Conservation (phyloP, 2,113 vertebrate species). For the Suncus etruscus region DNA sequence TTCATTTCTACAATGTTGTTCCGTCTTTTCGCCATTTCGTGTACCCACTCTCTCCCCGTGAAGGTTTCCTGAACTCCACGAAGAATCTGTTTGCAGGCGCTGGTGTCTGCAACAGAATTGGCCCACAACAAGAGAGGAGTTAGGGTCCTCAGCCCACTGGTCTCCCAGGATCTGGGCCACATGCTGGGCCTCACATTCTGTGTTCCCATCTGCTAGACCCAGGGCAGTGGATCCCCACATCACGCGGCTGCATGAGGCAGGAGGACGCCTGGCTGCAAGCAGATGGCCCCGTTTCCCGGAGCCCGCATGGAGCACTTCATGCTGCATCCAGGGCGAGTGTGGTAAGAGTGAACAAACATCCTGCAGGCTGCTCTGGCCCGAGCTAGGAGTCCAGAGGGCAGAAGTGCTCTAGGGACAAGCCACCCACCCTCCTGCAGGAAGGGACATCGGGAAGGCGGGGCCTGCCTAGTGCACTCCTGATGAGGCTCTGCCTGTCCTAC, state of each 20-base stretch:
- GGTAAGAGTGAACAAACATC: background rate
- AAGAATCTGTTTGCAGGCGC: too few relatives aligned
- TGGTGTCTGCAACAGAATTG: too few relatives aligned
- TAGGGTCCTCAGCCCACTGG: too few relatives aligned
- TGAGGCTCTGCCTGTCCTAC: too few relatives aligned
- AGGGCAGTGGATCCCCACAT: background rate
- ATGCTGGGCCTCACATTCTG: background rate
- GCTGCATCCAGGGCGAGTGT: background rate
- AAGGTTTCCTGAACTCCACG: too few relatives aligned
- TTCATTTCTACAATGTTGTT: too few relatives aligned
- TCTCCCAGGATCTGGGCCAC: too few relatives aligned
- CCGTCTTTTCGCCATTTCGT: too few relatives aligned
- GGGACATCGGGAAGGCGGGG: too few relatives aligned
- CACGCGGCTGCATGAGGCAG: rapidly evolving
- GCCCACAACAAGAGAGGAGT: too few relatives aligned
- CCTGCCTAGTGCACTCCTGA: background rate
- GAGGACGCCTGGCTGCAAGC: background rate
- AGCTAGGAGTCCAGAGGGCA: background rate
- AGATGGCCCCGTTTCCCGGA: background rate
- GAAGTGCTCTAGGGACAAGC: background rate
- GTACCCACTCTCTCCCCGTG: too few relatives aligned
- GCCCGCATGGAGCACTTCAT: background rate
- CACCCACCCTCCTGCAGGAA: background rate
- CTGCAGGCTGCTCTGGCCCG: rapidly evolving
- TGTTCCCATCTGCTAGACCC: rapidly evolving